phyloP scores from a whole-genome alignment of 2,888 invertebrate genomes.

The Dryomyza anilis region DNA sequence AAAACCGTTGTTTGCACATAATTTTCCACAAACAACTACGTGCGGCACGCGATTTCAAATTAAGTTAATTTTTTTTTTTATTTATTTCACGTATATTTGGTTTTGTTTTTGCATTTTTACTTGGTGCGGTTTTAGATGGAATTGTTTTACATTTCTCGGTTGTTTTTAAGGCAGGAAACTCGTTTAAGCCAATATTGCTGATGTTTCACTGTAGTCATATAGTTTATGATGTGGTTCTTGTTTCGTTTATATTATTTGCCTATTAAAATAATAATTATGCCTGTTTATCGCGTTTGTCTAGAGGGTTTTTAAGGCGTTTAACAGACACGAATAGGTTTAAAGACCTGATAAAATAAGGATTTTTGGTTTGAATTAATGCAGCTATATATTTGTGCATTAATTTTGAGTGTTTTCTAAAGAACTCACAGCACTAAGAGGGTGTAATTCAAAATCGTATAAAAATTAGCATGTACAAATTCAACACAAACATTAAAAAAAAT shows the following conservation, averaged over 20 bases:
- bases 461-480: too few relatives aligned
- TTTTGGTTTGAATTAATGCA: too few relatives aligned
- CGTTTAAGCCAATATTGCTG: not conserved
- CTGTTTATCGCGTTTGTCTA: not conserved
- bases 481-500: too few relatives aligned
- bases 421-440: too few relatives aligned
- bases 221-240: not conserved
- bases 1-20: conserved; percentile 16
- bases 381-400: too few relatives aligned
- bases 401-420: too few relatives aligned
- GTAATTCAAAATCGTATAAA: too few relatives aligned
- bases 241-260: not conserved
- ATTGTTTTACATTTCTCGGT: conserved; percentile 9
- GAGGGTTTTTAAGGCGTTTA: not conserved
- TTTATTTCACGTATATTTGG: conserved; percentile 2
- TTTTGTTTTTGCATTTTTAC: conserved; percentile 12
- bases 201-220: not conserved
- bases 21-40: conserved; percentile 26
- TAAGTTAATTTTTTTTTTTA: conserved; percentile 38
- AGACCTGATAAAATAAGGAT: too few relatives aligned
- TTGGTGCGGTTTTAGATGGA: conserved; percentile 12
- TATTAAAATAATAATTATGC: conserved; percentile 3
- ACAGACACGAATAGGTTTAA: not conserved
- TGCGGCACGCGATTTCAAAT: conserved; percentile 43
- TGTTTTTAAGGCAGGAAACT: conserved; percentile 2